Percentiles rank a stretch among this genome's conserved stretches.
These are phyloP conservation scores for Sebastiscus albofasciatus DNA, from an alignment of 2,797 vertebrate genomes.

Conservation along the genomic window DNA sequence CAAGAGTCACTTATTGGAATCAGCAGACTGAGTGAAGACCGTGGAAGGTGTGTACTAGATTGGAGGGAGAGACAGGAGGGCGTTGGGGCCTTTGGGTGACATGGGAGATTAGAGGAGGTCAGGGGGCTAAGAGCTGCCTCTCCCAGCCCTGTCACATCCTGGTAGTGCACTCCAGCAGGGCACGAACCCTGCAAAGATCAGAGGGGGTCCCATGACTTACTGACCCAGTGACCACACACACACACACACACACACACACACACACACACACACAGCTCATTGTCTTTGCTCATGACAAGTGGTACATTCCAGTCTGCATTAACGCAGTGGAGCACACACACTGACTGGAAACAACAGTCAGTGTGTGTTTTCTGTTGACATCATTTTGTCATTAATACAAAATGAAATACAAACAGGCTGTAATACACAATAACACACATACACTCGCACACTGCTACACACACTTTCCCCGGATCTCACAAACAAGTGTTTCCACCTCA, in stretches of 20 bases:
- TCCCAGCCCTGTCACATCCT: slow-evolving; percentile 53
- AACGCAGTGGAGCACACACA: slow-evolving; percentile 25
- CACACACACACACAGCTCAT: slow-evolving; percentile 25
- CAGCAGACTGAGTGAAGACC: not conserved
- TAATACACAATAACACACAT: not conserved
- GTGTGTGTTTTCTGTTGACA: not conserved
- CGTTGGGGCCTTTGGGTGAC: slow-evolving; percentile 25
- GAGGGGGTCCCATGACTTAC: slow-evolving; percentile 69
- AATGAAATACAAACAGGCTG: not conserved
- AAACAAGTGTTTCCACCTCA: not conserved
- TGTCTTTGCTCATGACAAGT: slow-evolving; percentile 48
- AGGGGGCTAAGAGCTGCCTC: slow-evolving; percentile 13
- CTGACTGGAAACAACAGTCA: not conserved
- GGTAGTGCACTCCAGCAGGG: slow-evolving; percentile 42
- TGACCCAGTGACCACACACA: slow-evolving; percentile 59
- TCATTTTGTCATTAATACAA: not conserved
- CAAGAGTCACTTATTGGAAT: not conserved
- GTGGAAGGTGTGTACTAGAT: not conserved
- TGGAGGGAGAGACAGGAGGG: not conserved
- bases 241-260: slow-evolving; percentile 21
- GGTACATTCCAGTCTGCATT: slow-evolving; percentile 63
- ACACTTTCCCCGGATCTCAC: not conserved
- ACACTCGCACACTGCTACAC: not conserved
- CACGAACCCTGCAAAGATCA: slow-evolving; percentile 47
- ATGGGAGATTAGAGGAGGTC: slow-evolving; percentile 56